phyloP scores from a whole-genome alignment of 2,797 vertebrate species.

The Microcaecilia unicolor region DNA sequence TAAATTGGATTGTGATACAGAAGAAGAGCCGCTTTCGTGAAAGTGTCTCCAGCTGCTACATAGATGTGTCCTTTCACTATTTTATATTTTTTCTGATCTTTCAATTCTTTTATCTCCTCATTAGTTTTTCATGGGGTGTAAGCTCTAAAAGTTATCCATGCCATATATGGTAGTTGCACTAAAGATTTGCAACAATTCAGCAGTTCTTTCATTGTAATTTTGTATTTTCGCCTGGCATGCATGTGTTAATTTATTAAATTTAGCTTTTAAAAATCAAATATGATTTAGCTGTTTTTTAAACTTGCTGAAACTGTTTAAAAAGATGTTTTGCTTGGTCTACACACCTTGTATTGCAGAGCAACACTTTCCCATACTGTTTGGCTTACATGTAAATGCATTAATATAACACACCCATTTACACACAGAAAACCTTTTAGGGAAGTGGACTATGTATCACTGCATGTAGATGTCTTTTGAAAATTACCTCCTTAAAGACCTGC shows the following conservation, averaged over 20 bases:
- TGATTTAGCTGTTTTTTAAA: conserved; percentile 12
- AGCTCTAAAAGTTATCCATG: conserved; percentile 53
- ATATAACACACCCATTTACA: no score
- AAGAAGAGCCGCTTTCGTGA: conserved; percentile 41
- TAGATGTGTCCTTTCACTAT: conserved; percentile 32
- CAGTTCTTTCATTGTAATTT: conserved; percentile 69
- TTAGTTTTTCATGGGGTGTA: conserved; percentile 47
- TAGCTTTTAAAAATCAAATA: conserved; percentile 63
- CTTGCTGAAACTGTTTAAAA: background rate
- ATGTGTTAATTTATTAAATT: conserved; percentile 97
- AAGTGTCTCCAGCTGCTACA: conserved; percentile 56
- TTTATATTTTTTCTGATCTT: conserved; percentile 42
- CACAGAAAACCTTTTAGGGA: no score
- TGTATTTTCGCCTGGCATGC: conserved; percentile 80
- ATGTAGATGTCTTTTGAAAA: no score
- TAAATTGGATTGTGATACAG: conserved; percentile 56
- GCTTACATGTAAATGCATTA: no score
- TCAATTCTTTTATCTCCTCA: conserved; percentile 53
- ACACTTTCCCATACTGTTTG: no score
- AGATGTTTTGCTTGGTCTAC: conserved; percentile 1
- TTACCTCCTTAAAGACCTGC: no score
- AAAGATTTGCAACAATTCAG: conserved; percentile 57
- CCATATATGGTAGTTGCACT: conserved; percentile 63
- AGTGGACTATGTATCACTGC: no score
- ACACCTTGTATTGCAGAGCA: no score